A percentile compares a stretch with the other conserved stretches of the same genome.
Evolutionary conservation across 2,113 vertebrate species (phyloP).

Genomic region (Chiloscyllium plagiosum): DNA sequence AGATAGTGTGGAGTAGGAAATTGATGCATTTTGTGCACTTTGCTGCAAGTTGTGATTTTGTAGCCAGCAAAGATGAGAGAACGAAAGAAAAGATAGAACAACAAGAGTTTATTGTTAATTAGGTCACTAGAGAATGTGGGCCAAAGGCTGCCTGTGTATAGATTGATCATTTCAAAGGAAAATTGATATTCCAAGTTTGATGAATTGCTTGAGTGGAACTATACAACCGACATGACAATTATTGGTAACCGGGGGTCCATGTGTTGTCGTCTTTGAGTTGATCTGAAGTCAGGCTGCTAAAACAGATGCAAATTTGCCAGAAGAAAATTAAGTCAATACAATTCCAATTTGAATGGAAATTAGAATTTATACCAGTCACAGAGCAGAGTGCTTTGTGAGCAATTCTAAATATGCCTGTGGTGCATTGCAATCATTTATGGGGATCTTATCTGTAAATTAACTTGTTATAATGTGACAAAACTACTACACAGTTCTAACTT

Average conservation of each 20-base stretch:
- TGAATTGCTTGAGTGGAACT: background rate
- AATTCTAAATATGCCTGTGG: background rate
- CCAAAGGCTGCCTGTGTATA: background rate
- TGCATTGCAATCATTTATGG: slow-evolving; percentile 20
- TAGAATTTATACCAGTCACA: slow-evolving; percentile 23
- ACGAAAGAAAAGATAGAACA: background rate
- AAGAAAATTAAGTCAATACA: slow-evolving; percentile 37
- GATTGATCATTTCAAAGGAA: slow-evolving; percentile 12
- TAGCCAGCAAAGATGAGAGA: background rate
- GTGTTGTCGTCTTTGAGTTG: background rate
- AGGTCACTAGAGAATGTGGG: background rate
- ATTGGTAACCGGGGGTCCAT: background rate
- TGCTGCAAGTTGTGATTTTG: background rate
- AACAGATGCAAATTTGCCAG: slow-evolving; percentile 33
- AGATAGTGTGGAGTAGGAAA: background rate
- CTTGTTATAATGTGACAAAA: slow-evolving; percentile 37
- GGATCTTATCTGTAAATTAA: slow-evolving; percentile 37
- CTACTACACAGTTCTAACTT: background rate
- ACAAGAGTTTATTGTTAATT: slow-evolving; percentile 15
- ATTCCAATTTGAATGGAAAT: slow-evolving; percentile 38
- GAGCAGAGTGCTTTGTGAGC: background rate
- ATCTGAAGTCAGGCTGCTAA: slow-evolving; percentile 17
- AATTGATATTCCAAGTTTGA: slow-evolving; percentile 23
- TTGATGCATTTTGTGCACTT: no score
- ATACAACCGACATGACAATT: background rate